phyloP scores from a whole-genome alignment of 1,140 invertebrate genomes.

The Drusus annulatus region DNA sequence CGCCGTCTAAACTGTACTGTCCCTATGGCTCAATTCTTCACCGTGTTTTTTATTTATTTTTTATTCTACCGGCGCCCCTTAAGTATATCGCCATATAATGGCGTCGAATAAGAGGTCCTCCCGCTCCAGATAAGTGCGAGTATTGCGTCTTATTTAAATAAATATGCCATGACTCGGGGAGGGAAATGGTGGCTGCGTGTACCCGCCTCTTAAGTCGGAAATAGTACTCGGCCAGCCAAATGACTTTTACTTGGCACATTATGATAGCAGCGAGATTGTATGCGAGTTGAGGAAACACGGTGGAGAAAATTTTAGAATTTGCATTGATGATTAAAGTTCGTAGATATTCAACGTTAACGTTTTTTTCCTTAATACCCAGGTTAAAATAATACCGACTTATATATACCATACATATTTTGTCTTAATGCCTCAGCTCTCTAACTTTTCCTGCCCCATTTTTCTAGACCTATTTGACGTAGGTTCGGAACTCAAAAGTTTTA shows the following conservation, averaged over 20 bases:
- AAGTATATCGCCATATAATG: conserved; percentile 53
- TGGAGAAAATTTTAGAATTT: no score
- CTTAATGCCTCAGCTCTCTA: no score
- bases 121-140: conserved; percentile 40
- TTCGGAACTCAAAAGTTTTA: no score
- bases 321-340: no score
- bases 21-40: neutral
- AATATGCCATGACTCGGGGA: conserved; percentile 51
- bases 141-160: conserved; percentile 58
- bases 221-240: conserved; percentile 31
- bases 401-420: no score
- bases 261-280: neutral
- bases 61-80: neutral
- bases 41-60: neutral
- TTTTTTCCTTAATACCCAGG: no score
- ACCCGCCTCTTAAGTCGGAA: conserved; percentile 42
- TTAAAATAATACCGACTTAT: no score
- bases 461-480: no score
- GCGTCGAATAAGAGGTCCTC: conserved; percentile 56
- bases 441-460: no score
- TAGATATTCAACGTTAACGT: no score
- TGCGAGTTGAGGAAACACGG: no score
- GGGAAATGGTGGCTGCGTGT: conserved; percentile 48
- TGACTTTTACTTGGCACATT: conserved; percentile 16
- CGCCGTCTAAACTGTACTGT: conserved; percentile 7